Evolutionary conservation across 2,888 invertebrate genomes (phyloP).

Genomic region (Polydesmus complanatus): DNA sequence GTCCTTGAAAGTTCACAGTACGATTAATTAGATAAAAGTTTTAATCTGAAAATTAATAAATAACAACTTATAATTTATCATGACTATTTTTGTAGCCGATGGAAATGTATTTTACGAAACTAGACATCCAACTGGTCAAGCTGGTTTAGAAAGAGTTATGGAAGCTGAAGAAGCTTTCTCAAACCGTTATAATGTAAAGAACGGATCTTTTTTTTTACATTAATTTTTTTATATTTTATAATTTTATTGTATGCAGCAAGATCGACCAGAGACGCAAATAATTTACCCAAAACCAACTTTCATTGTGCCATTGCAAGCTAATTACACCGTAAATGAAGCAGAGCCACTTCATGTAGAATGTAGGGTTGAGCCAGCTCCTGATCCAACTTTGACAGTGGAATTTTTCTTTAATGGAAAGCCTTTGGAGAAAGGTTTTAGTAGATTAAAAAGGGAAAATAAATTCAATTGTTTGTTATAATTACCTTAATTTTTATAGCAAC

Average conservation of each 20-base stretch:
- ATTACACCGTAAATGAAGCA: slow-evolving; percentile 65
- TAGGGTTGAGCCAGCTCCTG: slow-evolving; percentile 84
- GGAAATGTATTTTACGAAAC: slow-evolving; percentile 48
- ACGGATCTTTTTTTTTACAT: background rate
- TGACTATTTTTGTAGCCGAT: slow-evolving; percentile 21
- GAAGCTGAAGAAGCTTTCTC: slow-evolving; percentile 72
- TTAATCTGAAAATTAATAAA: background rate
- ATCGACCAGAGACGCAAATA: slow-evolving; percentile 47
- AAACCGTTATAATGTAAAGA: slow-evolving; percentile 43
- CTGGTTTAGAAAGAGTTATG: slow-evolving; percentile 74
- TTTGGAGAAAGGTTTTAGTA: slow-evolving; percentile 52
- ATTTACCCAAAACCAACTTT: slow-evolving; percentile 74
- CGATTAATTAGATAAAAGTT: slow-evolving; percentile 36
- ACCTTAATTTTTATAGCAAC: slow-evolving; percentile 37
- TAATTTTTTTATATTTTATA: background rate
- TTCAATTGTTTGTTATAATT: background rate
- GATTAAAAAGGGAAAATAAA: background rate
- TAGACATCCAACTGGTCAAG: slow-evolving; percentile 86
- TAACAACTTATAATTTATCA: background rate
- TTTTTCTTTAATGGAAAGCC: slow-evolving; percentile 90
- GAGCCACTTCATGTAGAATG: slow-evolving; percentile 84
- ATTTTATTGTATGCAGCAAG: slow-evolving; percentile 8
- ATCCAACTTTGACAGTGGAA: slow-evolving; percentile 77
- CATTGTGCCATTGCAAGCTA: slow-evolving; percentile 64
- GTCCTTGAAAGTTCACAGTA: slow-evolving; percentile 67